Conservation (phyloP, 1,140 invertebrate genomes). For the Panagrolaimus sp. region DNA sequence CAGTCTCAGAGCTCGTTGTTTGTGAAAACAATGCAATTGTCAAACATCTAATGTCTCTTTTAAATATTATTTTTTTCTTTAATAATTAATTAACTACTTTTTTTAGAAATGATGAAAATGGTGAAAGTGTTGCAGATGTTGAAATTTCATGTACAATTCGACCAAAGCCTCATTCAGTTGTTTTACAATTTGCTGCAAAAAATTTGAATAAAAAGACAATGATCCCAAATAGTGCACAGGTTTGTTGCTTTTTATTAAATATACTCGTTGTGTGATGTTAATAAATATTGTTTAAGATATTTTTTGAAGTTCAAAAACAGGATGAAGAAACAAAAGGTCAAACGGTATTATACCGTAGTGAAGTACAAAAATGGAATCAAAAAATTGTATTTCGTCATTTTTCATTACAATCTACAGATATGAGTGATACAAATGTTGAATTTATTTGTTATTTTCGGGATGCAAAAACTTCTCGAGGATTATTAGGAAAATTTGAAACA, state of each 20-base stretch:
- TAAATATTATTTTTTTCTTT: not conserved
- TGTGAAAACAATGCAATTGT: constrained; percentile 19
- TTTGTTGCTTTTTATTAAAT: too few relatives aligned
- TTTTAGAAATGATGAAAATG: constrained; percentile 48
- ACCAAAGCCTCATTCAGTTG: constrained; percentile 41
- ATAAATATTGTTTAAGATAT: constrained; percentile 19
- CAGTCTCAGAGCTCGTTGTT: constrained; percentile 42
- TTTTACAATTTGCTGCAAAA: constrained; percentile 45
- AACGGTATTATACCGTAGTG: constrained; percentile 44
- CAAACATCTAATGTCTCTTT: constrained; percentile 38
- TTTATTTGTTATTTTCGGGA: constrained; percentile 31
- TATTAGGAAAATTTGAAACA: constrained; percentile 33
- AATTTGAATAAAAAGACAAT: constrained; percentile 42
- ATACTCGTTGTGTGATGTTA: too few relatives aligned
- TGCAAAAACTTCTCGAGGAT: constrained; percentile 25
- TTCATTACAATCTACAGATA: constrained; percentile 43
- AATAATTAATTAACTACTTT: not conserved
- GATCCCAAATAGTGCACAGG: constrained; percentile 21
- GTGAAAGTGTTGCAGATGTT: constrained; percentile 34
- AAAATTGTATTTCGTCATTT: constrained; percentile 42
- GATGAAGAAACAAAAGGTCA: not conserved
- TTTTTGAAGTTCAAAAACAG: constrained; percentile 47
- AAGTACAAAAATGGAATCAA: constrained; percentile 34
- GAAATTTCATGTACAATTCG: constrained; percentile 44
- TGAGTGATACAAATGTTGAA: constrained; percentile 10